These are phyloP conservation scores for Rhopalosiphum maidis DNA, from an alignment of 1,140 invertebrate species.

Conservation along the genomic window DNA sequence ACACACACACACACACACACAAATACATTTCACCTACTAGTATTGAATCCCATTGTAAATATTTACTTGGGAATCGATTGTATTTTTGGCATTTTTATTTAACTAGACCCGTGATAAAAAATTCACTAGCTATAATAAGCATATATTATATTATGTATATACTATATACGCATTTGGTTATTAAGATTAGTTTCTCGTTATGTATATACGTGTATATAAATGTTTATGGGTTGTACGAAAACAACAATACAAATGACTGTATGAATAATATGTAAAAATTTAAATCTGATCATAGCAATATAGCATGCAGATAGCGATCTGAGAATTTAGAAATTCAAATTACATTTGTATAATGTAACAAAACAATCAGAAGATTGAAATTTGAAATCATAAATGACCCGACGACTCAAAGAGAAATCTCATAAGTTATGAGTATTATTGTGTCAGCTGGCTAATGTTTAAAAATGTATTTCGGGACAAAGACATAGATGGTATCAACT, in stretches of 20 bases:
- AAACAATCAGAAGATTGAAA: not conserved
- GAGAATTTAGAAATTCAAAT: slow-evolving; percentile 38
- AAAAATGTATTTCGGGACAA: not conserved
- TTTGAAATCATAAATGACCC: not conserved
- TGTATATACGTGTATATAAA: not conserved
- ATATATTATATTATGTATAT: too few species aligned
- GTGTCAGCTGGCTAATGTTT: not conserved
- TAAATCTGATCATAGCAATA: not conserved
- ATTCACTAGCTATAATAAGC: not conserved
- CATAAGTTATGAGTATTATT: not conserved
- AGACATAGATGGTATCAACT: slow-evolving; percentile 15
- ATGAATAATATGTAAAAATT: slow-evolving; percentile 1
- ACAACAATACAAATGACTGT: slow-evolving; percentile 17
- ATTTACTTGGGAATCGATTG: not conserved
- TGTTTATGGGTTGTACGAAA: not conserved
- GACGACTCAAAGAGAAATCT: slow-evolving; percentile 8
- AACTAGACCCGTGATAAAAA: not conserved
- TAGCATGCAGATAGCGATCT: not conserved
- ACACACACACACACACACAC: too few species aligned
- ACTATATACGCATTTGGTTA: not conserved
- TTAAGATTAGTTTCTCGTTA: not conserved
- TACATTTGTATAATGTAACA: not conserved
- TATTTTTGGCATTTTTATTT: not conserved
- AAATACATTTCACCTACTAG: too few species aligned
- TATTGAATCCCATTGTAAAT: too few species aligned